phyloP scores from a whole-genome alignment of 2,888 invertebrate species.

The Lasioglossum lativentre region DNA sequence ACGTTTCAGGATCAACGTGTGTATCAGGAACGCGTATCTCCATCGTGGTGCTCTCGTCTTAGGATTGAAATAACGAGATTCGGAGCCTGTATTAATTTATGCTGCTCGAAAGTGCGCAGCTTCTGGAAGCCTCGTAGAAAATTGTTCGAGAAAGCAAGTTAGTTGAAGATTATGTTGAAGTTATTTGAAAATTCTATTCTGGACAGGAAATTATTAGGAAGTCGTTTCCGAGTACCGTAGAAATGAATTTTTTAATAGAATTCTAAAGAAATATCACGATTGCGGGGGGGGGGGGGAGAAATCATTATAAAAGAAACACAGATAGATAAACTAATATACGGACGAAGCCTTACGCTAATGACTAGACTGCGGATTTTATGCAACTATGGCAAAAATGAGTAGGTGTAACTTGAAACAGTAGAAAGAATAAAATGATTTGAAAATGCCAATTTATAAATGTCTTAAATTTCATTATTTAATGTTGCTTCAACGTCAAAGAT shows the following conservation, averaged over 20 bases:
- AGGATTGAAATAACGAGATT: not conserved
- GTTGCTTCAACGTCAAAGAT: too few species aligned
- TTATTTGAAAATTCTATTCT: not conserved
- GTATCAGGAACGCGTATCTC: constrained; percentile 54
- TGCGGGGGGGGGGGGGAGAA: too few species aligned
- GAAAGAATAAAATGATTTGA: too few species aligned
- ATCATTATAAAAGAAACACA: too few species aligned
- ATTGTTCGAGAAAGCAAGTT: not conserved
- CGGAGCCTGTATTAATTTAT: not conserved
- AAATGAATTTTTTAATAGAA: not conserved
- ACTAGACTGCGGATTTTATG: too few species aligned
- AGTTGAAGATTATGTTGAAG: not conserved
- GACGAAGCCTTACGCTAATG: too few species aligned
- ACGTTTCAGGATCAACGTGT: constrained; percentile 64
- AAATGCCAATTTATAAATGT: too few species aligned
- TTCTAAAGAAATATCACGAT: not conserved
- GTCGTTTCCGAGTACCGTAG: not conserved
- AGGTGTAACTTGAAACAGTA: too few species aligned
- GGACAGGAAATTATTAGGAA: not conserved
- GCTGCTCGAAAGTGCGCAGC: not conserved
- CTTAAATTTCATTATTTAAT: too few species aligned
- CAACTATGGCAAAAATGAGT: too few species aligned
- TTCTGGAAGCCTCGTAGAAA: not conserved
- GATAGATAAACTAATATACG: too few species aligned
- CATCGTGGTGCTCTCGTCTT: constrained; percentile 25